Percentiles rank a stretch among this genome's conserved stretches.
Evolutionary conservation across 2,888 invertebrate species (phyloP).

Genomic region (Drosophila austrosaltans): DNA sequence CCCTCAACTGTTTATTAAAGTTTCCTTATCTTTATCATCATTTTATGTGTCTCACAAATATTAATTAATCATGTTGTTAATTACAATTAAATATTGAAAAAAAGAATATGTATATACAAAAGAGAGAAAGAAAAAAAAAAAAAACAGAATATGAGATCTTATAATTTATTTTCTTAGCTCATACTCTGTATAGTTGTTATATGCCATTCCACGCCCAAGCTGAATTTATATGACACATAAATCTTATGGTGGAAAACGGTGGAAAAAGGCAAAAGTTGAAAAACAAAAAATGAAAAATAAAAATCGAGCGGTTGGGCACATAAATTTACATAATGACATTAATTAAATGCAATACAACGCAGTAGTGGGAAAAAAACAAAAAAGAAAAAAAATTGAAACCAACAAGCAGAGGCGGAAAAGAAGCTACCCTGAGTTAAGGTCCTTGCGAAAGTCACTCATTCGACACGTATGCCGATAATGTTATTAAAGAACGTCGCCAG

Average conservation of each 20-base stretch:
- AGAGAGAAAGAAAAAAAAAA: slow-evolving; percentile 7
- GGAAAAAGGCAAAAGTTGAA: slow-evolving; percentile 44
- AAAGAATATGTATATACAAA: slow-evolving; percentile 13
- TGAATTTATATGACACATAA: slow-evolving; percentile 64
- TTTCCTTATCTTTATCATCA: not conserved
- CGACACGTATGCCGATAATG: slow-evolving; percentile 66
- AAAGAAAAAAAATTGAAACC: slow-evolving; percentile 6
- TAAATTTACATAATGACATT: slow-evolving; percentile 76
- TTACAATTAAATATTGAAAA: slow-evolving; percentile 36
- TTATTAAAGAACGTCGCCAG: slow-evolving; percentile 58
- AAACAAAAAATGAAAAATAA: slow-evolving; percentile 35
- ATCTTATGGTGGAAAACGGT: slow-evolving; percentile 41
- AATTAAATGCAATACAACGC: slow-evolving; percentile 66
- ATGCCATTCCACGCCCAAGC: slow-evolving; percentile 32
- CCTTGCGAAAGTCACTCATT: slow-evolving; percentile 53
- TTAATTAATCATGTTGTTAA: slow-evolving; percentile 40
- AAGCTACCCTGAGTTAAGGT: slow-evolving; percentile 27
- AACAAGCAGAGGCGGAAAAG: not conserved
- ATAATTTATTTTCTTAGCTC: slow-evolving; percentile 49
- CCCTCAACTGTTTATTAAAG: too few species aligned
- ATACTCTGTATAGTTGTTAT: slow-evolving; percentile 20
- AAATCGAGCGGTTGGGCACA: slow-evolving; percentile 53
- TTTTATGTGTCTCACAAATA: slow-evolving; percentile 13
- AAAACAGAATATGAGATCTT: slow-evolving; percentile 27
- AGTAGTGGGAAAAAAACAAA: slow-evolving; percentile 18